A percentile compares a stretch with the other conserved stretches of the same genome.
Evolutionary conservation across 2,888 invertebrate species (phyloP).

Genomic region (Caenorhabditis wallacei): DNA sequence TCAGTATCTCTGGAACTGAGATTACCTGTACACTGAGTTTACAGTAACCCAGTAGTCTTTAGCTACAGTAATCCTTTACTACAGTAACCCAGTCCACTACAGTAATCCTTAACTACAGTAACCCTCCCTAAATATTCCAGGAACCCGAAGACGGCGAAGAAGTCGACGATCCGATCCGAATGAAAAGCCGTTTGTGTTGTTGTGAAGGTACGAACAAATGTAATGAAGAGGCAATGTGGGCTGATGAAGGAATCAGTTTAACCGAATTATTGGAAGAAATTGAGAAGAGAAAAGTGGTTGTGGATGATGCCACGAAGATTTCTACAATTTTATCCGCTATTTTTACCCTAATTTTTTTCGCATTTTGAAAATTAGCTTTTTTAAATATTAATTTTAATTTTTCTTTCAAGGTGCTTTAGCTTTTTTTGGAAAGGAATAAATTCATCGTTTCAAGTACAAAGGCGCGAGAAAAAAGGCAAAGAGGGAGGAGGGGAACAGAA

Average conservation of each 20-base stretch:
- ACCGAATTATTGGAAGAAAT: conserved; percentile 40
- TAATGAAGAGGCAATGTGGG: conserved; percentile 73
- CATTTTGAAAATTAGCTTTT: neutral
- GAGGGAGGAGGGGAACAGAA: neutral
- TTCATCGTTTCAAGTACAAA: conserved; percentile 1
- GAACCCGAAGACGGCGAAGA: conserved; percentile 43
- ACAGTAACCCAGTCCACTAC: no score
- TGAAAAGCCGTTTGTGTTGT: conserved; percentile 73
- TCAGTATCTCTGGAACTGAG: no score
- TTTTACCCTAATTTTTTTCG: neutral
- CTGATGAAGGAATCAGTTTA: conserved; percentile 63
- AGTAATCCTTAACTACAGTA: neutral
- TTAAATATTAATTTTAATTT: neutral
- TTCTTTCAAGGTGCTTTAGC: neutral
- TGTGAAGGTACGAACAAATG: conserved; percentile 72
- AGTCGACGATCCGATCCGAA: conserved; percentile 53
- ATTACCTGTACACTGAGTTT: no score
- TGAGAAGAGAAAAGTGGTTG: conserved; percentile 22
- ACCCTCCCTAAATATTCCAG: neutral
- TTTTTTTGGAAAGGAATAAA: neutral
- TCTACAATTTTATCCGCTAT: neutral
- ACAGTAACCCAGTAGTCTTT: neutral
- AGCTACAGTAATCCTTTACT: neutral
- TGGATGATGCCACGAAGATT: neutral
- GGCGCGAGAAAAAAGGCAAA: neutral